A percentile compares a stretch with the other conserved stretches of the same genome.
phyloP scores from a whole-genome alignment of 2,797 vertebrate species.

The Notamacropus eugenii region DNA sequence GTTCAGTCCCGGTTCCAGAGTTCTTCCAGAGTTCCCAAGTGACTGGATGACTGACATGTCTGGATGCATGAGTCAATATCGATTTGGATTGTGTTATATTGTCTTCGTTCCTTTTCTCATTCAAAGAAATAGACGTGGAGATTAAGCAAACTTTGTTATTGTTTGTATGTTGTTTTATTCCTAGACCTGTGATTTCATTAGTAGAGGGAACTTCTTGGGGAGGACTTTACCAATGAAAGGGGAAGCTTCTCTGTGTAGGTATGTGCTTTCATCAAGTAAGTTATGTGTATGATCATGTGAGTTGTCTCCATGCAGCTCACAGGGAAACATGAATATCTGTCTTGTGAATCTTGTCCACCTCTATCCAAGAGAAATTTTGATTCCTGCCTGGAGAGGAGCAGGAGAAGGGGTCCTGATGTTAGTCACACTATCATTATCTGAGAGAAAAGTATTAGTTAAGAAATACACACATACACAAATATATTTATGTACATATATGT shows the following conservation, averaged over 20 bases:
- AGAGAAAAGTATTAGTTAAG: not conserved
- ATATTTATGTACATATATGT: too few species aligned
- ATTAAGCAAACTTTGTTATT: not conserved
- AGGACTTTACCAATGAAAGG: not conserved
- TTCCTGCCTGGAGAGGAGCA: not conserved
- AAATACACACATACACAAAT: too few species aligned
- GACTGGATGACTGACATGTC: not conserved
- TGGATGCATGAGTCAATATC: not conserved
- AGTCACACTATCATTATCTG: not conserved
- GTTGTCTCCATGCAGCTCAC: not conserved
- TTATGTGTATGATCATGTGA: not conserved
- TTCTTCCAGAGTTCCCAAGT: not conserved
- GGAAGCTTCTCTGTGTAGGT: not conserved
- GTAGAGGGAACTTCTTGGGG: not conserved
- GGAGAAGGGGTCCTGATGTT: not conserved
- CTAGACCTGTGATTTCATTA: not conserved
- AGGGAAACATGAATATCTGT: not conserved
- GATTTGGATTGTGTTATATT: not conserved
- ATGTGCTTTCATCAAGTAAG: not conserved
- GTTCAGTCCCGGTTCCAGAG: not conserved
- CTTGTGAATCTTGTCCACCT: not conserved
- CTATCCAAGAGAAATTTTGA: not conserved
- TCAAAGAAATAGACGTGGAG: not conserved
- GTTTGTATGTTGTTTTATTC: not conserved
- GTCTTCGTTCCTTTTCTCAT: not conserved